Conservation (phyloP, 2,113 vertebrate genomes). For the Chionis minor region DNA sequence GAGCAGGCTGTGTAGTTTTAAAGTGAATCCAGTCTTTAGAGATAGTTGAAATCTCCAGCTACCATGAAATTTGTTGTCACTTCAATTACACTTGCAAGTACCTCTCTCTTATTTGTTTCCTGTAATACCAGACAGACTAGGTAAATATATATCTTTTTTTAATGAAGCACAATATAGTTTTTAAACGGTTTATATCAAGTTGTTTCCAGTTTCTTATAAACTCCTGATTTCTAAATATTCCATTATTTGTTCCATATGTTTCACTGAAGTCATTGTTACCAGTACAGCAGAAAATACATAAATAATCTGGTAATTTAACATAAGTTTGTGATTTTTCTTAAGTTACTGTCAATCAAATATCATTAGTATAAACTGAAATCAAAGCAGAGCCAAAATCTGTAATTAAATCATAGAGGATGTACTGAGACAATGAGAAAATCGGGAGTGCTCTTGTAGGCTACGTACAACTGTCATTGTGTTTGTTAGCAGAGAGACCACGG, state of each 20-base stretch:
- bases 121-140: conserved; percentile 67
- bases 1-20: conserved; percentile 13
- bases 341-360: conserved; percentile 74
- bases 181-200: conserved; percentile 74
- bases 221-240: conserved; percentile 73
- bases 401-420: conserved; percentile 55
- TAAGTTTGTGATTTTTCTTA: conserved; percentile 68
- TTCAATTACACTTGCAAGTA: conserved; percentile 62
- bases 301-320: conserved; percentile 69
- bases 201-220: conserved; percentile 74
- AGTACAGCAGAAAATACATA: conserved; percentile 68
- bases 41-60: conserved; percentile 59
- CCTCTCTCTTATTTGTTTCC: conserved; percentile 67
- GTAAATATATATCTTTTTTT: conserved; percentile 72
- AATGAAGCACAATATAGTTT: conserved; percentile 74
- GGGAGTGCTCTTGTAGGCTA: neutral
- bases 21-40: conserved; percentile 44
- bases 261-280: conserved; percentile 75
- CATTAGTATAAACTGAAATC: conserved; percentile 67
- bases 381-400: conserved; percentile 61
- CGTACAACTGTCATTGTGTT: neutral
- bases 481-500: neutral
- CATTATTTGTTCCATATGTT: conserved; percentile 77
- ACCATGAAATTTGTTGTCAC: conserved; percentile 68
- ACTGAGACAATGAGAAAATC: conserved; percentile 47